A percentile compares a stretch with the other conserved stretches of the same genome.
Evolutionary conservation across 2,113 vertebrate species (phyloP).

Genomic region (Baryphthengus martii): DNA sequence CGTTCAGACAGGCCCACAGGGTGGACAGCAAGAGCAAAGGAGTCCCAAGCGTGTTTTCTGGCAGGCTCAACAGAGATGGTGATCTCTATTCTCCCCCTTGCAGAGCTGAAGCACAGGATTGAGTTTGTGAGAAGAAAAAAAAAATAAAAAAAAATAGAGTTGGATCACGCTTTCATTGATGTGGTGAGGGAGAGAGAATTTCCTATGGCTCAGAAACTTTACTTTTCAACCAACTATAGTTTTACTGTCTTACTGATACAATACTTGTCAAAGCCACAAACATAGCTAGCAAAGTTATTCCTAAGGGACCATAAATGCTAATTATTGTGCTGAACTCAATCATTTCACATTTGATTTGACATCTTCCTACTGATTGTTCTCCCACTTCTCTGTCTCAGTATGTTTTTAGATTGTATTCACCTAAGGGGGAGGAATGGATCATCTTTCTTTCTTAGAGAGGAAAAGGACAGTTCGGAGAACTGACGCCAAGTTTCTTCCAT

Average conservation of each 20-base stretch:
- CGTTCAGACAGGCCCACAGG: neutral
- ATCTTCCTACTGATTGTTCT: neutral
- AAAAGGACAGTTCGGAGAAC: neutral
- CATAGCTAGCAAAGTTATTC: neutral
- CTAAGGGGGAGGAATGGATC: neutral
- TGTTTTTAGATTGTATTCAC: neutral
- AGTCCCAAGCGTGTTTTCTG: neutral
- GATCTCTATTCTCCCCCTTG: neutral
- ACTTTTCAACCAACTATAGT: neutral
- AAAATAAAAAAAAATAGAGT: neutral
- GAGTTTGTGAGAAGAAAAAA: too few species aligned
- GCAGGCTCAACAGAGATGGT: neutral
- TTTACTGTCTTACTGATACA: neutral
- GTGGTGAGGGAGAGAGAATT: neutral
- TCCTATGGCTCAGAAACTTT: neutral
- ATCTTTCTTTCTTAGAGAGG: neutral
- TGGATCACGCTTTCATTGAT: neutral
- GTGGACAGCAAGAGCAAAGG: neutral
- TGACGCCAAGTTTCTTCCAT: neutral
- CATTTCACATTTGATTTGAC: neutral
- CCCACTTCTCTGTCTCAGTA: neutral
- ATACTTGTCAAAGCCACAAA: neutral
- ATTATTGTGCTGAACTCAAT: neutral
- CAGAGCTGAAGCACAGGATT: neutral
- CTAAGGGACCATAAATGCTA: neutral